These are phyloP conservation scores for Drosophila antonietae DNA, from an alignment of 2,888 invertebrate genomes.

Conservation along the genomic window DNA sequence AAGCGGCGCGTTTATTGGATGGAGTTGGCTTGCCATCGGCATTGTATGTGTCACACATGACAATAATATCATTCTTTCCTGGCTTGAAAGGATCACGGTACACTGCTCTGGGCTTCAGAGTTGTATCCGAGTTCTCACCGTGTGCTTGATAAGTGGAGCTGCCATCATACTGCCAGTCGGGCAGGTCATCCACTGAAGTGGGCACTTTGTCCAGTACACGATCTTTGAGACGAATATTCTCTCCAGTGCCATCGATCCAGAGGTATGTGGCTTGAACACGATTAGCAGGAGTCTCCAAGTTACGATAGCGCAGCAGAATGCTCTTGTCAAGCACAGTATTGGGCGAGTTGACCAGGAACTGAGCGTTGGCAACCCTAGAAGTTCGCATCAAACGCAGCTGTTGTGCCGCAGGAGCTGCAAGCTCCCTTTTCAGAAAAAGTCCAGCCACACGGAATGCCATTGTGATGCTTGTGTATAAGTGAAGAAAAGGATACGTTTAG, in stretches of 20 bases:
- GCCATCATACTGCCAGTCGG: slow-evolving; percentile 92
- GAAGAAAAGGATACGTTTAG: slow-evolving; percentile 49
- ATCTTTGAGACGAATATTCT: slow-evolving; percentile 89
- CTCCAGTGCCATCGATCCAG: slow-evolving; percentile 92
- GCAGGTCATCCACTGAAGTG: slow-evolving; percentile 87
- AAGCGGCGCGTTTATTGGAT: slow-evolving; percentile 85
- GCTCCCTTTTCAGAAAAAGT: slow-evolving; percentile 81
- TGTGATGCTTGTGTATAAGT: slow-evolving; percentile 33
- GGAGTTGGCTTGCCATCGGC: slow-evolving; percentile 85
- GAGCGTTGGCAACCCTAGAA: slow-evolving; percentile 38
- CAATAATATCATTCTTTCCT: slow-evolving; percentile 89
- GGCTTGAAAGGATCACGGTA: slow-evolving; percentile 92
- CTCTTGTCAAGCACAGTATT: slow-evolving; percentile 92
- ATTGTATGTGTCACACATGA: slow-evolving; percentile 91
- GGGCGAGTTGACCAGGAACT: slow-evolving; percentile 87
- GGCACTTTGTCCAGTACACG: slow-evolving; percentile 89
- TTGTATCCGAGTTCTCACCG: slow-evolving; percentile 89
- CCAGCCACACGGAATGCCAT: slow-evolving; percentile 84
- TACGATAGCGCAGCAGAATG: slow-evolving; percentile 89
- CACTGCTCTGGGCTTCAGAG: slow-evolving; percentile 90
- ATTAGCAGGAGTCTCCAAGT: slow-evolving; percentile 87
- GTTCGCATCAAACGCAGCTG: slow-evolving; percentile 71
- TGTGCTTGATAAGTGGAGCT: slow-evolving; percentile 89
- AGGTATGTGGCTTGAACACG: slow-evolving; percentile 88
- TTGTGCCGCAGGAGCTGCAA: slow-evolving; percentile 55